Evolutionary conservation across 2,113 vertebrate genomes (phyloP), one percentile per base, ranked within the genome.

Genomic region (Ranitomeya variabilis): DNA sequence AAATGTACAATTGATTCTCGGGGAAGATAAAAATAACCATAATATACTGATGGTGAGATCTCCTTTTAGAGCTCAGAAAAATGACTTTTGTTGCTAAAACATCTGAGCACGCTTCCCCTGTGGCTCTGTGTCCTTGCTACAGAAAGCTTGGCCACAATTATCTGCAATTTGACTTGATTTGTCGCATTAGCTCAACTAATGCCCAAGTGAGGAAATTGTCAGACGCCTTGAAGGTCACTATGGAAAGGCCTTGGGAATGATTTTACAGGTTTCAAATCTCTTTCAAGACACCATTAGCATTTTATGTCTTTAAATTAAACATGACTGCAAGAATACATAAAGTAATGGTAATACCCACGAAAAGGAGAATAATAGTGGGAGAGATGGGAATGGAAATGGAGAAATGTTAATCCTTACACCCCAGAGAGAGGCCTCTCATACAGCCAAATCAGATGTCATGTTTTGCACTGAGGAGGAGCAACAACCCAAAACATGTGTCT

Each of bases 61-160:
- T 55, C n/a, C n/a, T 73, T 55, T 83, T 8, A 83, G 31, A 51
- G 14, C 51, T 73, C 83, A 85, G 83, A 31, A 85, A 55, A 57
- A 85, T 23, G 67, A 73, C 67, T 71, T 73, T 85, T 85, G 67
- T 74, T 55, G 51, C 26, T 77, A 51, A 37, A 62, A 77, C 26
- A 85, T 73, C 83, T 85, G 14, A 76, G 31, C 26, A 60, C 54
- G 8, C 4, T 76, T 79, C 85, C 85, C 74, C 66, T 37, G 59
- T 86, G 85, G 59, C 12, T 12, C n/a, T 14, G 55, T 78, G 74
- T 86, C 85, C 85, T 86, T 86, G 74, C 85, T 52, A 54, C 74
- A 79, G 37, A 59, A 86, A 64, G 73, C 26, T 64, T 87, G 76
- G 76, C 52, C 76, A 80, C 76, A 87, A 87, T 80, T 45, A 80